A percentile compares a stretch with the other conserved stretches of the same genome.
phyloP scores from a whole-genome alignment of 2,797 vertebrate genomes.

The Bradypodion ventrale region DNA sequence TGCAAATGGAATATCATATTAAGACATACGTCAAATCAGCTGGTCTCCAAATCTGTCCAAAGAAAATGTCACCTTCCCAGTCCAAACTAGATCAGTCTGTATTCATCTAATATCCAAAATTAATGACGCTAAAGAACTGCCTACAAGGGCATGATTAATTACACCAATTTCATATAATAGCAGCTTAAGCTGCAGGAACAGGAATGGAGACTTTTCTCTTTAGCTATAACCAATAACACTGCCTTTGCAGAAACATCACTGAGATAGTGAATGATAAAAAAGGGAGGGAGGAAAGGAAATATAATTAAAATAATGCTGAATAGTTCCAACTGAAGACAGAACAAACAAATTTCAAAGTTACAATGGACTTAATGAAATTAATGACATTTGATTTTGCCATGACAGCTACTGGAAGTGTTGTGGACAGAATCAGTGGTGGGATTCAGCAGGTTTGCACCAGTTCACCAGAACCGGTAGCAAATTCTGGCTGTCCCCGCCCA shows the following conservation, averaged over 20 bases:
- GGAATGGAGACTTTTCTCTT: not conserved
- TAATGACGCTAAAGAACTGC: not conserved
- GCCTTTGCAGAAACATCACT: not conserved
- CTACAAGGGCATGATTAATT: not conserved
- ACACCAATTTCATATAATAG: not conserved
- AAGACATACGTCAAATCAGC: not conserved
- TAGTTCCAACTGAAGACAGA: not conserved
- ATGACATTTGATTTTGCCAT: not conserved
- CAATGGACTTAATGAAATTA: not conserved
- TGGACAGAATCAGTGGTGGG: too few species aligned
- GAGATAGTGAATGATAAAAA: not conserved
- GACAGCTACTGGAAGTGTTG: not conserved
- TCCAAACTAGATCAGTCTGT: not conserved
- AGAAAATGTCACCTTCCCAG: not conserved
- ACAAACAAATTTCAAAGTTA: not conserved
- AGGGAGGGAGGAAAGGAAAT: not conserved
- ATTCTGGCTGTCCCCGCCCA: too few species aligned
- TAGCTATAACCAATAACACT: not conserved
- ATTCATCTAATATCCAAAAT: not conserved
- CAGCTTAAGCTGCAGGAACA: conserved; percentile 16
- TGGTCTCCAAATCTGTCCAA: not conserved
- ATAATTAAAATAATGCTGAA: not conserved
- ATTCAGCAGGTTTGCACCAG: too few species aligned
- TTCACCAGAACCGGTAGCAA: too few species aligned
- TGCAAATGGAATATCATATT: not conserved